Base-by-base conservation (phyloP, 2,888 invertebrate genomes). In the Drosophila putrida region DNA sequence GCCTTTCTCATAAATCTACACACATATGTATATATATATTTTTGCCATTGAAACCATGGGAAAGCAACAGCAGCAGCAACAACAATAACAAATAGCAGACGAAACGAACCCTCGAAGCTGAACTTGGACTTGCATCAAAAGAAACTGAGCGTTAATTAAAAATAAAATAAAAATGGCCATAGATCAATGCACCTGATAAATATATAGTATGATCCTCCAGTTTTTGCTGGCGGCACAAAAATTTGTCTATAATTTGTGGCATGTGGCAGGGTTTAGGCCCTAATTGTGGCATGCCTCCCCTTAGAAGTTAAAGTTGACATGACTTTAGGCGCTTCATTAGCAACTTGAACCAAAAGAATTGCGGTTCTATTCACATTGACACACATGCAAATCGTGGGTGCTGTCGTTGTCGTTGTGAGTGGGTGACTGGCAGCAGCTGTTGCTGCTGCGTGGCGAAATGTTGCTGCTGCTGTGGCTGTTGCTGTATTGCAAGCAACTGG, bases 121-220 rank as follows among this genome's bases (percentile, higher is more conserved):
- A 35, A 35, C 13, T 15, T 41, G 53, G 43, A 54, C 67, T 74
- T 11, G 51, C 75, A 81, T 82, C 84, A 82, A 89, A 86, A 88
- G 89, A 80, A 89, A 89, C 85, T 72, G 78, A 82, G 82, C 89
- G 86, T 89, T 86, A 86, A 86, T 86, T 86, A 86, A 86, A 89
- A 63, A 55, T 50, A 55, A 62, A 46, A 57, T 28, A 41, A 87
- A 89, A 86, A 82, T 87, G 71, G 76, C 82, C 76, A 85, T 82
- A 89, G 86, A 86, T 86, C 90, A 89, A 89, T 86, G 88, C 89
- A 86, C 88, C 89, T 88, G 86, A 86, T 86, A 85, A n/a, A n/a
- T n/a, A n/a, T n/a, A n/a, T n/a, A n/a, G n/a, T 75, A 43, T 49
- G 47, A 3, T 39, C n/a, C 35, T 20, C 9, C 4, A 8, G 53